phyloP scores from a whole-genome alignment of 1,140 invertebrate genomes.

The Nixonia krombeini region DNA sequence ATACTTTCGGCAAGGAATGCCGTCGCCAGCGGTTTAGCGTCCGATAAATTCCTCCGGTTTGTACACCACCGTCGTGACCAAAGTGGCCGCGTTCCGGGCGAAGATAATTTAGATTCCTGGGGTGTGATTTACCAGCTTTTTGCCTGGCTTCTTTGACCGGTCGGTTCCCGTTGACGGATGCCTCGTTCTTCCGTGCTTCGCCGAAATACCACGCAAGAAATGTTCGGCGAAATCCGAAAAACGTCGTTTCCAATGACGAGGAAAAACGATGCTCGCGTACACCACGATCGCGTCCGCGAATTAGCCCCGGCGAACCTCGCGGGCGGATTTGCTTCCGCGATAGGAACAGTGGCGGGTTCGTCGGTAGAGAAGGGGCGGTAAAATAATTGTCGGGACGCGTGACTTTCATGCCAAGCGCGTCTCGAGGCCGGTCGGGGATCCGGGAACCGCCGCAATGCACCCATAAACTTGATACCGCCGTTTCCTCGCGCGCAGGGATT shows the following conservation, averaged over 20 bases:
- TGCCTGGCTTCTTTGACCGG: conserved; percentile 25
- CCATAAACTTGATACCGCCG: conserved; percentile 63
- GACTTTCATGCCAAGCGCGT: conserved; percentile 61
- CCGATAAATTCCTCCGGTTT: conserved; percentile 57
- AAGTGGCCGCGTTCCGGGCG: conserved; percentile 54
- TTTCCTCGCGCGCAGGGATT: conserved; percentile 18
- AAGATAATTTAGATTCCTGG: conserved; percentile 62
- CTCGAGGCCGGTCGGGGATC: conserved; percentile 46
- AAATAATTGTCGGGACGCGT: conserved; percentile 65
- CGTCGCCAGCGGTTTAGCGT: conserved; percentile 49
- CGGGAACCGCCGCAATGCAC: conserved; percentile 61
- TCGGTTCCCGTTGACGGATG: conserved; percentile 29
- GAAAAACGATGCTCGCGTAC: too few relatives aligned
- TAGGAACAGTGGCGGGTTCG: not conserved
- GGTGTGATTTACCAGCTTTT: conserved; percentile 59
- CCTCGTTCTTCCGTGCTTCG: not conserved
- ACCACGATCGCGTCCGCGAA: too few relatives aligned
- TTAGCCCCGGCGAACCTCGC: too few relatives aligned
- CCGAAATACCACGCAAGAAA: not conserved
- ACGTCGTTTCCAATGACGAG: too few relatives aligned
- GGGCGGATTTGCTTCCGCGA: too few relatives aligned
- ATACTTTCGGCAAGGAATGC: conserved; percentile 58
- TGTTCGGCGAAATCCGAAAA: not conserved
- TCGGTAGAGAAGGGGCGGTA: conserved; percentile 23
- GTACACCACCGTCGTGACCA: conserved; percentile 42